Conservation (phyloP, 1,140 invertebrate species). For the Tetragonula clypearis region DNA sequence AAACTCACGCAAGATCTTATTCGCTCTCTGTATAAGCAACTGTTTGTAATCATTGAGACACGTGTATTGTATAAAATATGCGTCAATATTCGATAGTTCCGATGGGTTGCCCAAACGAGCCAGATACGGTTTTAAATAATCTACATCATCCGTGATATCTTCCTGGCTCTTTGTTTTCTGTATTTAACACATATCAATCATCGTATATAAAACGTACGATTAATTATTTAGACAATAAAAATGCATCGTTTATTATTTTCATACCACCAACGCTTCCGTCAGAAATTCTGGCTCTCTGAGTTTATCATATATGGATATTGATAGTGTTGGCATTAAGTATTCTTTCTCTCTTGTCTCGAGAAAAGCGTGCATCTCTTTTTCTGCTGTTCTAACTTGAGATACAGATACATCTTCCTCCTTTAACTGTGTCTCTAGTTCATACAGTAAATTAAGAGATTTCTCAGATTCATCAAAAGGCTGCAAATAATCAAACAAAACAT, state of each 20-base stretch:
- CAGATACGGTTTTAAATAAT: conserved; percentile 84
- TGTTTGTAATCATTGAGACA: conserved; percentile 84
- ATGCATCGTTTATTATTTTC: neutral
- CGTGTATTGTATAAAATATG: conserved; percentile 75
- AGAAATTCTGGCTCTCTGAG: neutral
- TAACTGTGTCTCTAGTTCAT: conserved; percentile 81
- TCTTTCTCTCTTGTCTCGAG: conserved; percentile 79
- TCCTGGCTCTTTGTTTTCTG: conserved; percentile 59
- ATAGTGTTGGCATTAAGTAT: conserved; percentile 78
- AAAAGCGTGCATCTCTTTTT: conserved; percentile 80
- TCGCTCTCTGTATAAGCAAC: conserved; percentile 80
- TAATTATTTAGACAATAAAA: conserved; percentile 6
- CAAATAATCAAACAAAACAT: conserved; percentile 29
- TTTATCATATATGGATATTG: conserved; percentile 82
- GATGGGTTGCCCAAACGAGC: conserved; percentile 79
- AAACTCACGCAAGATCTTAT: conserved; percentile 82
- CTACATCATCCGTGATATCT: conserved; percentile 74
- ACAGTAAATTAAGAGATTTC: conserved; percentile 85
- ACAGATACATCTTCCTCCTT: conserved; percentile 80
- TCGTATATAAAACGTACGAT: neutral
- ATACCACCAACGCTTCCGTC: neutral
- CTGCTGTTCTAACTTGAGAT: conserved; percentile 79
- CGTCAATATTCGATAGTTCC: conserved; percentile 74
- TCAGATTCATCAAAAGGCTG: conserved; percentile 81
- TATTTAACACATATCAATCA: neutral